Conservation (phyloP, 2,888 invertebrate genomes). For the Drosophila mayaguana region DNA sequence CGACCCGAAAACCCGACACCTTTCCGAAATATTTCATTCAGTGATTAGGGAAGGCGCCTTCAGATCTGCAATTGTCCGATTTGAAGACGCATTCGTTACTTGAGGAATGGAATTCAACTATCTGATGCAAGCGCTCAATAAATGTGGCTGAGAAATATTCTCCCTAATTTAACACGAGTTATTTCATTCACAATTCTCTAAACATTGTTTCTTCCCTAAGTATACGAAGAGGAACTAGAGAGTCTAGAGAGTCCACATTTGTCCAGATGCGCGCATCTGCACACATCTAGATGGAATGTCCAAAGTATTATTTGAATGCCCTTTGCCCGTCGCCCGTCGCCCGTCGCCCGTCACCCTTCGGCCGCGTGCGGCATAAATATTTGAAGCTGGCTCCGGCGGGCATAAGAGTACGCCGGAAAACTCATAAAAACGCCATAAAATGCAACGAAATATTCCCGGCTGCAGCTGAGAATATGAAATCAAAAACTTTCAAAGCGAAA, state of each 20-base stretch:
- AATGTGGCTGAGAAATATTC: not conserved
- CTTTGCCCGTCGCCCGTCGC: slow-evolving; percentile 14
- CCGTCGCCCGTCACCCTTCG: slow-evolving; percentile 15
- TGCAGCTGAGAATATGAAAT: slow-evolving; percentile 26
- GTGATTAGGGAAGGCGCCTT: slow-evolving; percentile 5
- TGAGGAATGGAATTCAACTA: slow-evolving; percentile 1
- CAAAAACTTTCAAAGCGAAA: slow-evolving; percentile 24
- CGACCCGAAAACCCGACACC: not conserved
- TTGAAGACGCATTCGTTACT: slow-evolving; percentile 5
- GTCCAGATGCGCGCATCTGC: slow-evolving; percentile 29
- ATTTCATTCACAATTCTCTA: not conserved
- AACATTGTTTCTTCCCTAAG: not conserved
- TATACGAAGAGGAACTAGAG: not conserved
- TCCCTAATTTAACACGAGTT: not conserved
- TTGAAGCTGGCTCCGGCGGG: slow-evolving; percentile 16
- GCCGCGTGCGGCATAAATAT: slow-evolving; percentile 34
- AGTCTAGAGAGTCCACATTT: not conserved
- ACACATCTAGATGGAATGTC: slow-evolving; percentile 47
- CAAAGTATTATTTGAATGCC: slow-evolving; percentile 52
- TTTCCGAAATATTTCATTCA: not conserved
- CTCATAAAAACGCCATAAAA: slow-evolving; percentile 27
- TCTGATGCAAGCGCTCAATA: not conserved
- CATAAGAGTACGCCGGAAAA: slow-evolving; percentile 9
- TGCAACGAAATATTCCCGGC: slow-evolving; percentile 35
- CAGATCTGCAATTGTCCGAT: not conserved